Conservation (phyloP, 2,113 vertebrate species). For the Apus apus region DNA sequence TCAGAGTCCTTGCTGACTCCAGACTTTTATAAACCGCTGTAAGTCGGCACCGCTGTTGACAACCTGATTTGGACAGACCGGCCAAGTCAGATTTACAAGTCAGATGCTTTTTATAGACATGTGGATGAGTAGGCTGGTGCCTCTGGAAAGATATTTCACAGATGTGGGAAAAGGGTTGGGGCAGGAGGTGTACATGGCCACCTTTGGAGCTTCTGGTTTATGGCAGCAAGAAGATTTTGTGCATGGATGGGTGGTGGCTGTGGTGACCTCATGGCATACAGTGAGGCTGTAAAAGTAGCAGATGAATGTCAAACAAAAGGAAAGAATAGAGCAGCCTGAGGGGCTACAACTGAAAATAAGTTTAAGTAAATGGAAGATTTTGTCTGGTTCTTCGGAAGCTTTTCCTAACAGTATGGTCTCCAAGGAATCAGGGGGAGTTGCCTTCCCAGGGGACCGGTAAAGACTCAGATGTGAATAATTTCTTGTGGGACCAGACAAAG, state of each 20-base stretch:
- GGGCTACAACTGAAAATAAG: not conserved
- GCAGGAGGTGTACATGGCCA: not conserved
- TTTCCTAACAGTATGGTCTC: not conserved
- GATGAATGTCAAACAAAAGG: not conserved
- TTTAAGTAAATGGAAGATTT: not conserved
- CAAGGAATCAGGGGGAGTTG: not conserved
- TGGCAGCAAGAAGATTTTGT: not conserved
- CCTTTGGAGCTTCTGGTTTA: constrained; percentile 24
- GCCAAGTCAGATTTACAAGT: constrained; percentile 21
- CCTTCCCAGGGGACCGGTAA: constrained; percentile 3
- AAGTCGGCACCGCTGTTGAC: not conserved
- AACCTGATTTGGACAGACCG: not conserved
- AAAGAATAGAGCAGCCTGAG: not conserved
- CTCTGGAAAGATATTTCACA: constrained; percentile 43
- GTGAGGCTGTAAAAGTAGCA: not conserved
- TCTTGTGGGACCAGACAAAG: not conserved
- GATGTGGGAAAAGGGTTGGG: constrained; percentile 11
- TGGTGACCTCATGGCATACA: not conserved
- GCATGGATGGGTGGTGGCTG: not conserved
- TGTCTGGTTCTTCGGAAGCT: not conserved
- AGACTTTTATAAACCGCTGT: not conserved
- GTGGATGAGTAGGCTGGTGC: not conserved
- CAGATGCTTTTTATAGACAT: constrained; percentile 38
- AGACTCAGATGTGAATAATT: not conserved
- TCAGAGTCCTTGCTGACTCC: constrained; percentile 21